Conservation (phyloP, 2,888 invertebrate species). For the Ophion ventricosus region DNA sequence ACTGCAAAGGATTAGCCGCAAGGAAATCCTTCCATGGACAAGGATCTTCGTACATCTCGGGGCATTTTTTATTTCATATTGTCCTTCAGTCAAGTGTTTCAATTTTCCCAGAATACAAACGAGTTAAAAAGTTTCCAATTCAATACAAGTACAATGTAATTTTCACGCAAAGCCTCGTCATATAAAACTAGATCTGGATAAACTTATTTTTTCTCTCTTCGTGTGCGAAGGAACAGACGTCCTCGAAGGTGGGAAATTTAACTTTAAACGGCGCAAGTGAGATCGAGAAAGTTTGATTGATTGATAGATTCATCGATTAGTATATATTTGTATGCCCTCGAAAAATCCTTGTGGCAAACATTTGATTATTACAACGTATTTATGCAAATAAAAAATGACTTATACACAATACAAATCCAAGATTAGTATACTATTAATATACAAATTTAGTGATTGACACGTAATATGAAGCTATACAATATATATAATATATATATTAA, state of each 20-base stretch:
- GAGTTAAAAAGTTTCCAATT: neutral
- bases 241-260: neutral
- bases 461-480: too few species aligned
- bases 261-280: too few species aligned
- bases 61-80: slow-evolving; percentile 5
- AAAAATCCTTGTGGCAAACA: neutral
- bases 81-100: slow-evolving; percentile 16
- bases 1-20: neutral
- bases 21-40: neutral
- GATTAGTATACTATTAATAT: too few species aligned
- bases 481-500: too few species aligned
- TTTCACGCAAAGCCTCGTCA: neutral
- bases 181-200: neutral
- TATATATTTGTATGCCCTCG: neutral
- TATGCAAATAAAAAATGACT: too few species aligned
- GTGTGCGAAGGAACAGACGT: neutral
- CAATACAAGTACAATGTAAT: neutral
- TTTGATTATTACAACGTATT: neutral
- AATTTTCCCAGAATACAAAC: neutral
- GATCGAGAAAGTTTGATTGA: neutral
- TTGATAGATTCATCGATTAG: neutral
- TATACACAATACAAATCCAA: too few species aligned
- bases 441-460: too few species aligned
- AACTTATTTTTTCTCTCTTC: neutral
- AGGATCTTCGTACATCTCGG: slow-evolving; percentile 9